phyloP scores from a whole-genome alignment of 2,113 vertebrate genomes.

The Channa maculata region DNA sequence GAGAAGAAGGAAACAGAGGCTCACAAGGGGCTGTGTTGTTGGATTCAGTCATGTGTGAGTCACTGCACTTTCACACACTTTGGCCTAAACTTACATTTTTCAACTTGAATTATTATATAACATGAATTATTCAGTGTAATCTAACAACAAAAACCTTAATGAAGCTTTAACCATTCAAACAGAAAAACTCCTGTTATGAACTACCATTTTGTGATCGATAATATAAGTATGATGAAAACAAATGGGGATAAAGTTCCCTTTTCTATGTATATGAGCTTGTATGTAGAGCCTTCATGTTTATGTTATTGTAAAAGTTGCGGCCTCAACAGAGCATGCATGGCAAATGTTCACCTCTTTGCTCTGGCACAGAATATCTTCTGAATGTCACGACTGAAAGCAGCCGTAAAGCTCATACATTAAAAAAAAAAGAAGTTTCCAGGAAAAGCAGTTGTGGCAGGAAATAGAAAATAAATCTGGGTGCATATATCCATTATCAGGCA shows the following conservation, averaged over 20 bases:
- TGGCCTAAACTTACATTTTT: neutral
- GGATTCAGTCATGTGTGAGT: conserved; percentile 16
- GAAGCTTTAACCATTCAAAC: neutral
- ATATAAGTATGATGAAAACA: conserved; percentile 26
- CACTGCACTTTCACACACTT: conserved; percentile 2
- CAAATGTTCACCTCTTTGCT: conserved; percentile 44
- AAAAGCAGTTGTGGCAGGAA: conserved; percentile 74
- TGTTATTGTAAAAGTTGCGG: conserved; percentile 37
- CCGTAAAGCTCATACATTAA: conserved; percentile 64
- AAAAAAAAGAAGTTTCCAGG: conserved; percentile 65
- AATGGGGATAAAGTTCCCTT: conserved; percentile 38
- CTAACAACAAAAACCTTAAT: neutral
- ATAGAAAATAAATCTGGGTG: conserved; percentile 80
- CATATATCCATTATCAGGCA: conserved; percentile 79
- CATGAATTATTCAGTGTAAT: too few species aligned
- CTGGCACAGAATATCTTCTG: conserved; percentile 44
- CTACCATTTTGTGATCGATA: neutral
- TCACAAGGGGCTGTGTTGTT: conserved; percentile 23
- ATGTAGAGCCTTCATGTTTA: conserved; percentile 25
- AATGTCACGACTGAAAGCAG: conserved; percentile 65
- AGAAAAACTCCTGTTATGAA: conserved; percentile 4
- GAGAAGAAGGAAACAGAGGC: conserved; percentile 12
- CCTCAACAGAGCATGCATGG: conserved; percentile 29
- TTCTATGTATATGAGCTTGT: conserved; percentile 25
- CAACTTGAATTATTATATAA: too few species aligned